Evolutionary conservation across 2,797 vertebrate genomes (phyloP), one percentile per base, ranked within the genome.

Genomic region (Macroramphosus scolopax): DNA sequence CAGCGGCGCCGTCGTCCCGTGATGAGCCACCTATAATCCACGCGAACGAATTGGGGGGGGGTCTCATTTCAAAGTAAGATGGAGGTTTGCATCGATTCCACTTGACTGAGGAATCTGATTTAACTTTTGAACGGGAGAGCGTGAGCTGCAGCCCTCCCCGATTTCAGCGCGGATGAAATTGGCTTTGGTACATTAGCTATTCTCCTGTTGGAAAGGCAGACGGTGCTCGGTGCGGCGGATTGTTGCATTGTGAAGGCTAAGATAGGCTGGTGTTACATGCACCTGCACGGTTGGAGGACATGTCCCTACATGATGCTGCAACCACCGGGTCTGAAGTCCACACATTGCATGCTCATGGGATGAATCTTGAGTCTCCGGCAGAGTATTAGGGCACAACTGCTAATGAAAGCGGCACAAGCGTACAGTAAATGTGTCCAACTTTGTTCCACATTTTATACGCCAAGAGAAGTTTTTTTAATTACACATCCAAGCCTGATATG

Each of bases 51-150:
- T 50, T n/a, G n/a, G n/a, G n/a, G n/a, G n/a, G n/a, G 26, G 14
- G 46, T 42, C 80, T 92, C 91, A 97, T 97, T 95, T 96, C 92
- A 94, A 93, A 94, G 93, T 93, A 92, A 95, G 91, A 97, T 94
- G 84, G 92, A 67, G 63, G 55, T 32, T 44, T 80, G 88, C 89
- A 91, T 89, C 83, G 88, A 92, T 93, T 95, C 93, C 93, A 92
- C 91, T 92, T 86, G 87, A 90, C 91, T 92, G 92, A 92, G 87
- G 89, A 89, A 94, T 94, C 91, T 92, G 91, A 90, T 94, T 93
- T 77, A 60, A 61, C 63, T 78, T 81, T 67, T 93, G 92, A 94
- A 93, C 92, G 92, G 87, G 48, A 49, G 65, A 68, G 51, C 18
- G 22, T 39, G 52, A 66, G 72, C 62, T 13, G 20, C n/a, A 20